Conservation (phyloP, 2,797 vertebrate species). For the Hirundo rustica region DNA sequence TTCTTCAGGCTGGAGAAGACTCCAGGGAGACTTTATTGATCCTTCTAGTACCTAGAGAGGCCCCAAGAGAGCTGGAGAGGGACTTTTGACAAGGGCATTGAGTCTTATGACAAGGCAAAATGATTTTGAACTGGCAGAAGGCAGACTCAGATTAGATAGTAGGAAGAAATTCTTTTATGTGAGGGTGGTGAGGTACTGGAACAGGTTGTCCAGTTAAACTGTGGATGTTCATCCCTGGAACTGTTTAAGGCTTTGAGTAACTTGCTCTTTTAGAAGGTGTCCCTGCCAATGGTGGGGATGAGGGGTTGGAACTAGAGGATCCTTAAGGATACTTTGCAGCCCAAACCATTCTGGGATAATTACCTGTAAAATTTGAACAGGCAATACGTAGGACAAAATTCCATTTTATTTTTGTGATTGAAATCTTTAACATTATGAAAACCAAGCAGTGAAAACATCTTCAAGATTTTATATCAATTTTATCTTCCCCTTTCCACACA, state of each 20-base stretch:
- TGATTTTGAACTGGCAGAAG: background rate
- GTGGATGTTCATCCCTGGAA: background rate
- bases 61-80: background rate
- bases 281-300: fast-evolving
- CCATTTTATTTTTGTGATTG: background rate
- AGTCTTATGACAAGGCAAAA: background rate
- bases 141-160: background rate
- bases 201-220: background rate
- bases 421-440: background rate
- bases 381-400: background rate
- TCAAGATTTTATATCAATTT: background rate
- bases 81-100: background rate
- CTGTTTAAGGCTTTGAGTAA: background rate
- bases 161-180: background rate
- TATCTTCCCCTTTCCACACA: background rate
- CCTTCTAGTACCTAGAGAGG: background rate
- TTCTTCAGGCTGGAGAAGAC: background rate
- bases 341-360: background rate
- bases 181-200: background rate
- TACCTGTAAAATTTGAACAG: background rate
- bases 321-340: background rate
- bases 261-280: background rate
- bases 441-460: background rate
- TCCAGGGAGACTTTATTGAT: background rate
- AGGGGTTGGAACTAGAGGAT: background rate